A percentile compares a stretch with the other conserved stretches of the same genome.
phyloP scores from a whole-genome alignment of 2,113 vertebrate species.

The Dinomys branickii region DNA sequence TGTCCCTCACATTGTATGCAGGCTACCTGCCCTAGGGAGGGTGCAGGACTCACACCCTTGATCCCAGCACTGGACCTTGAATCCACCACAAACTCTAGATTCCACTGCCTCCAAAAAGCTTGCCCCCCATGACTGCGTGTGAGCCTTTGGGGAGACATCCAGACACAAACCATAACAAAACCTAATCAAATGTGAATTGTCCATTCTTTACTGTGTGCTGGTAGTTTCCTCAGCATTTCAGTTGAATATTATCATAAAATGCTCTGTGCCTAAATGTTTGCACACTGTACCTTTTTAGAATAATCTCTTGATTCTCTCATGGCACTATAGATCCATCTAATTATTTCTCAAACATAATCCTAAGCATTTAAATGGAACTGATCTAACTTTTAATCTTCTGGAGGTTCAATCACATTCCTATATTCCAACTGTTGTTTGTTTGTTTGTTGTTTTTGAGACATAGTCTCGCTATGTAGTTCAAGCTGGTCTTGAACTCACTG shows the following conservation, averaged over 20 bases:
- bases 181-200: neutral
- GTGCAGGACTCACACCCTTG: too few species aligned
- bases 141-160: too few species aligned
- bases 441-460: neutral
- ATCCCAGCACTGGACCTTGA: too few species aligned
- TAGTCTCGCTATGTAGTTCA: neutral
- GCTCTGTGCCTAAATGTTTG: neutral
- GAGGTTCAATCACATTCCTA: neutral
- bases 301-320: neutral
- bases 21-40: too few species aligned
- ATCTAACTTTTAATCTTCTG: neutral
- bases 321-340: neutral
- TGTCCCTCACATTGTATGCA: too few species aligned
- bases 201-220: neutral
- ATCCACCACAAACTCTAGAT: too few species aligned
- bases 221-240: neutral
- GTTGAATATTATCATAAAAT: neutral
- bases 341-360: neutral
- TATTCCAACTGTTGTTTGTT: neutral
- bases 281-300: neutral
- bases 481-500: neutral
- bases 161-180: neutral
- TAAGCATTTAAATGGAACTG: neutral
- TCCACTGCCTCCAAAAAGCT: too few species aligned
- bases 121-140: too few species aligned